phyloP scores from a whole-genome alignment of 2,888 invertebrate genomes.

The Augochlorella aurata region DNA sequence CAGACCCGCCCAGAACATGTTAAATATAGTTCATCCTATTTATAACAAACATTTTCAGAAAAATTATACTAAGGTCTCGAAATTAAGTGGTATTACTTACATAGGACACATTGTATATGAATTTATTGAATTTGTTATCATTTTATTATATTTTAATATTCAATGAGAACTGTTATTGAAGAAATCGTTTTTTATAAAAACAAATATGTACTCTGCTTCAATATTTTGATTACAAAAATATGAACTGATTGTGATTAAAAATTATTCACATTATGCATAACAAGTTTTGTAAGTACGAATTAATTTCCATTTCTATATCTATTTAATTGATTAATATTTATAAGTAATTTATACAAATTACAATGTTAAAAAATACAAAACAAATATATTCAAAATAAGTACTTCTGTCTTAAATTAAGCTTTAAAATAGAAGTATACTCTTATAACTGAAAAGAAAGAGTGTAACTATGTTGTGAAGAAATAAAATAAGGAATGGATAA shows the following conservation, averaged over 20 bases:
- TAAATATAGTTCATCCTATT: background rate
- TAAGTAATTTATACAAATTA: too few relatives aligned
- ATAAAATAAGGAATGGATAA: background rate
- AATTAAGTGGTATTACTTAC: background rate
- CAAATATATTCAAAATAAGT: background rate
- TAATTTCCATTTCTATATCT: background rate
- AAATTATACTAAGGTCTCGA: background rate
- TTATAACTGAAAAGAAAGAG: conserved; percentile 6
- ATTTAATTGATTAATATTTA: too few relatives aligned
- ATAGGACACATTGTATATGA: background rate
- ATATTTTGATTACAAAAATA: background rate
- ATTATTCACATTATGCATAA: background rate
- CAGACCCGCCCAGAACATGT: background rate
- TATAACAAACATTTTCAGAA: background rate
- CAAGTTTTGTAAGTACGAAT: background rate
- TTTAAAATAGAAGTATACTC: background rate
- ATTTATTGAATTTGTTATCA: background rate
- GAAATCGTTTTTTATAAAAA: background rate
- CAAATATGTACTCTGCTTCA: background rate
- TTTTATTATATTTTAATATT: conserved; percentile 3
- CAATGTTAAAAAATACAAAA: background rate
- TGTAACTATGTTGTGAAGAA: background rate
- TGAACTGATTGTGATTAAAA: conserved; percentile 1
- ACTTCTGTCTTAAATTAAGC: background rate
- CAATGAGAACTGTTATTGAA: background rate